These are phyloP conservation scores for Amiota mariae DNA, from an alignment of 2,888 invertebrate genomes.

Conservation along the genomic window DNA sequence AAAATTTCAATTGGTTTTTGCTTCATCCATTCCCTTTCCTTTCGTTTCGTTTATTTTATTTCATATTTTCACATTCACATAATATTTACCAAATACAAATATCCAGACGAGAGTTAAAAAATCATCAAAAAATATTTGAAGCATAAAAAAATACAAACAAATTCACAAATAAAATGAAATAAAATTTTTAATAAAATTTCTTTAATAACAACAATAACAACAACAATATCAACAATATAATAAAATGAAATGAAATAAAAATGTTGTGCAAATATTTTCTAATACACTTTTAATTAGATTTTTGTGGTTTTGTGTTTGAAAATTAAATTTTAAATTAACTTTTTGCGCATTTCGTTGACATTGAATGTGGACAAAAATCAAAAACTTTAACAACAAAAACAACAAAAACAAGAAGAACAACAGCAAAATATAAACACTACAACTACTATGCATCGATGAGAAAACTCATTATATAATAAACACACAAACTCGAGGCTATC, in stretches of 20 bases:
- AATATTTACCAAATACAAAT: constrained; percentile 8
- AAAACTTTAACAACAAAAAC: not conserved
- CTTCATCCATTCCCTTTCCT: not conserved
- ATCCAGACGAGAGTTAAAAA: not conserved
- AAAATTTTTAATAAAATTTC: not conserved
- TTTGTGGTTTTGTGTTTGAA: not conserved
- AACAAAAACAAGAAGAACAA: not conserved
- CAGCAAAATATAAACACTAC: not conserved
- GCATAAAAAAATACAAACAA: not conserved
- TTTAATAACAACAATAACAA: not conserved
- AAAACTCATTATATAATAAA: not conserved
- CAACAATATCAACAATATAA: not conserved
- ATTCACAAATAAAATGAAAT: not conserved
- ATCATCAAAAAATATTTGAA: not conserved
- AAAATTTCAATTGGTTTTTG: constrained; percentile 7
- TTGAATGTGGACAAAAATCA: too few relatives aligned
- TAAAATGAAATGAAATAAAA: not conserved
- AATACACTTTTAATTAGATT: constrained; percentile 25
- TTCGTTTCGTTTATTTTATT: too few relatives aligned
- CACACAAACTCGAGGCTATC: not conserved
- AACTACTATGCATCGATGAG: not conserved
- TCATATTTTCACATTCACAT: not conserved
- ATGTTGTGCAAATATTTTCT: not conserved
- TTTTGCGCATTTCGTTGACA: too few relatives aligned
- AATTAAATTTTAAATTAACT: too few relatives aligned